Conservation (phyloP, 2,888 invertebrate species). For the Bembecia ichneumoniformis region DNA sequence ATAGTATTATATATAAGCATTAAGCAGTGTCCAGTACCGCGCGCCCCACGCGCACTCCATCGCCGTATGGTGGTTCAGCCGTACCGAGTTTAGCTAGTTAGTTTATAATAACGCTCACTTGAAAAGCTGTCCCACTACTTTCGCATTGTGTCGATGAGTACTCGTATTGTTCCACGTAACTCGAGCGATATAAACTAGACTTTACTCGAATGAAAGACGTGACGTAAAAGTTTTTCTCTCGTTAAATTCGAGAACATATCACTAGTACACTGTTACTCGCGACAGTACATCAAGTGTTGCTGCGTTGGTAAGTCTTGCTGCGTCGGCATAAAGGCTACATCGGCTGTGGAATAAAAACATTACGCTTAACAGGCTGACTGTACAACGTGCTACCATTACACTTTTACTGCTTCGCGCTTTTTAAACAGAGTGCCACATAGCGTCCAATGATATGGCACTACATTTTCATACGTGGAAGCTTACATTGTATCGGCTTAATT, state of each 20-base stretch:
- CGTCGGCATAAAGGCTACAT: no score
- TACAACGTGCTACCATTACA: neutral
- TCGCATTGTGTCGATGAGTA: neutral
- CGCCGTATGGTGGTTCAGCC: no score
- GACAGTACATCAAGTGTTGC: no score
- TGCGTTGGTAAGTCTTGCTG: neutral
- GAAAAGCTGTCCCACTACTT: neutral
- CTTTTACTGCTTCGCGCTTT: neutral
- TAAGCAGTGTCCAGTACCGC: no score
- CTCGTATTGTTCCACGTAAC: constrained; percentile 28
- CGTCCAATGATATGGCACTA: neutral
- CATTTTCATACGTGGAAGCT: neutral
- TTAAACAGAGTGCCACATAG: neutral
- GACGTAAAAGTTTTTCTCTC: constrained; percentile 27
- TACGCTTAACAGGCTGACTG: no score
- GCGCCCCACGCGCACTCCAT: no score
- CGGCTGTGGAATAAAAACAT: no score
- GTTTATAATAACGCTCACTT: no score
- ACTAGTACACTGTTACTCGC: constrained; percentile 15
- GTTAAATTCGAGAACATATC: constrained; percentile 17
- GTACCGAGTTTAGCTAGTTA: no score
- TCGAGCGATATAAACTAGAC: constrained; percentile 11
- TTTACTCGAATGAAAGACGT: constrained; percentile 21
- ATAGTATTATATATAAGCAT: no score
- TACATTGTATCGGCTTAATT: no score